Evolutionary conservation across 2,797 vertebrate genomes (phyloP).

Genomic region (Spinus pinus): DNA sequence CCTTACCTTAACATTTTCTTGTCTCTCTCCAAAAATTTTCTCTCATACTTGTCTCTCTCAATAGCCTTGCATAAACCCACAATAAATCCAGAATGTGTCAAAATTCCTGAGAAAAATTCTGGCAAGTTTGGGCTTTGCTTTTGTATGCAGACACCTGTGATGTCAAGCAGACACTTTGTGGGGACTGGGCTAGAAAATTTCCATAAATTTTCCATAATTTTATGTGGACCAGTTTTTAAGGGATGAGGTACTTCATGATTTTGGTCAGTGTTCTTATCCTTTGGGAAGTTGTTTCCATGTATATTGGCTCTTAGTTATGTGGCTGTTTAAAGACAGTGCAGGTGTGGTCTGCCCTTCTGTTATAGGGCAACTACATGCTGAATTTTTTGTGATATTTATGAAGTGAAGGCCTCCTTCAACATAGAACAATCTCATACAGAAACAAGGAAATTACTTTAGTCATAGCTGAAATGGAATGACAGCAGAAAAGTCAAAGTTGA

Average conservation of each 20-base stretch:
- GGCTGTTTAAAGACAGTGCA: neutral
- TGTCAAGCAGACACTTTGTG: neutral
- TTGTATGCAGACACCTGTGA: neutral
- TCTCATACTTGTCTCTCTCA: neutral
- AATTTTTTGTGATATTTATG: neutral
- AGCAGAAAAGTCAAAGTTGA: neutral
- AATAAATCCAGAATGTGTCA: neutral
- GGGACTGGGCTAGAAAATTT: neutral
- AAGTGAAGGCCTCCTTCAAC: neutral
- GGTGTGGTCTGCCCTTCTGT: neutral
- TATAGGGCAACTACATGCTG: rapidly evolving
- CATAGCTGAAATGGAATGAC: neutral
- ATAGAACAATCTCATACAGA: neutral
- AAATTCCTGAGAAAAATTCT: neutral
- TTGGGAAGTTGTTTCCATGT: neutral
- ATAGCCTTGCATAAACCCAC: neutral
- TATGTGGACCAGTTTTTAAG: neutral
- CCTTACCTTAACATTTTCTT: neutral
- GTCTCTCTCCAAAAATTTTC: neutral
- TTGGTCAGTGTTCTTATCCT: neutral
- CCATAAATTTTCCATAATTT: neutral
- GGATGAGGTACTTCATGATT: neutral
- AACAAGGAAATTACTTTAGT: neutral
- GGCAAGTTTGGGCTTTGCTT: neutral
- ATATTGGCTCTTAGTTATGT: neutral